Evolutionary conservation across 2,113 vertebrate genomes (phyloP), one percentile per base, ranked within the genome.

Genomic region (Perca fluviatilis): DNA sequence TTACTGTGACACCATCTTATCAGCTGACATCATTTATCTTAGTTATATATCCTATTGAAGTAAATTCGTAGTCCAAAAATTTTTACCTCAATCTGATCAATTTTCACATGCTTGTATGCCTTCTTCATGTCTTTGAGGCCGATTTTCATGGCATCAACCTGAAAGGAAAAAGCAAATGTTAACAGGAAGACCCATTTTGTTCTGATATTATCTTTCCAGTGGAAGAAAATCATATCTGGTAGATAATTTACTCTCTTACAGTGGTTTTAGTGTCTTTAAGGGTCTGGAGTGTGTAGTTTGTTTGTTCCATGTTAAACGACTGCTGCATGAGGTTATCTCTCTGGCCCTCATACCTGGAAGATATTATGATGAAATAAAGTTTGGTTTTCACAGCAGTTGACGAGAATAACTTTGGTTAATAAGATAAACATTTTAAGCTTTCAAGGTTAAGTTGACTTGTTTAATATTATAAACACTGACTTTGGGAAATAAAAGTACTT

Each of bases 41-140:
- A n/a, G 47, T 43, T 11, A 53, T 14, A 15, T 6, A 33, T 56
- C 23, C 15, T 12, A 14, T 2, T 51, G 4, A 16, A 43, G 33
- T 62, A 71, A 67, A 60, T 33, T 0, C 33, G 0, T 14, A 51
- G 12, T 66, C 4, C n/a, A n/a, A n/a, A n/a, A n/a, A n/a, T n/a
- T n/a, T n/a, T n/a, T n/a, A 99, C 98, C 96, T 99, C 98, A 74
- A 99, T 99, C 86, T 99, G 95, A 92, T 99, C 97, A 3, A 99
- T 97, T 88, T 99, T 98, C 43, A 99, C 97, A 73, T 97, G 91
- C 88, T 99, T 99, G 89, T 99, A 99, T 2, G 98, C 98, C 86
- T 97, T 98, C 92, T 99, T 99, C 98, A 99, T 99, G 93, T 99
- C 98, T 92, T 99, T 99, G 61, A 97, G 97, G 43, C 98, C 98